Evolutionary conservation across 2,113 vertebrate species (phyloP), one percentile per base, ranked within the genome.

Genomic region (Alouatta palliata): DNA sequence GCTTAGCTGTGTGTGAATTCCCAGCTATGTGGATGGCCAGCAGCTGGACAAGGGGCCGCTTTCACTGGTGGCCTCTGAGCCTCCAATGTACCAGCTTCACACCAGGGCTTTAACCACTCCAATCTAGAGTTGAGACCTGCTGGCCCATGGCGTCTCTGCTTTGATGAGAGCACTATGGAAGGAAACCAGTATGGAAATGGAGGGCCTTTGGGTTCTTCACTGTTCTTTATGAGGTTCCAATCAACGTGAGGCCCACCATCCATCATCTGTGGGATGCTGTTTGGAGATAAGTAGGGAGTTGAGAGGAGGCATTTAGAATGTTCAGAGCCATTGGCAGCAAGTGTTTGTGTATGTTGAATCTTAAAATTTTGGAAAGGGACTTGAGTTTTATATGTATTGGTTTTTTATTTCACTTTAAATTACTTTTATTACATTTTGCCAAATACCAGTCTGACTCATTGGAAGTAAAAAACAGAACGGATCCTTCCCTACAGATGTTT

Each of bases 301-400:
- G 13, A 93, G 43, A 80, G 77, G 58, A 71, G 79, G 5, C 45
- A 25, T 86, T 95, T 87, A 89, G 83, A 66, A 56, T 81, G 37
- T 27, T 32, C 75, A 43, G 61, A 94, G 56, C 47, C 82, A 68
- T 30, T 52, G 49, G 54, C 17, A 71, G 37, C 47, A 79, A 13
- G n/a, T 35, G 6, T 47, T 83, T 56, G 32, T 93, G 37, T 95
- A 54, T 75, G 20, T 47, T 73, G 58, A 92, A 89, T 85, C 45
- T 73, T 58, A 30, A 80, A 82, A 89, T 90, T 86, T 52, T 45
- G 13, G n/a, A 10, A 45, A 93, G 40, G 25, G 37, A 80, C 35
- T 95, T 87, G 32, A 94, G 58, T 96, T 93, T 95, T 97, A 32
- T 86, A 54, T 49, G 8, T 37, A 32, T 90, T 92, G 27, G 9